Percentiles rank a stretch among this genome's conserved stretches.
Evolutionary conservation across 2,113 vertebrate species (phyloP).

Genomic region (Upupa epops): DNA sequence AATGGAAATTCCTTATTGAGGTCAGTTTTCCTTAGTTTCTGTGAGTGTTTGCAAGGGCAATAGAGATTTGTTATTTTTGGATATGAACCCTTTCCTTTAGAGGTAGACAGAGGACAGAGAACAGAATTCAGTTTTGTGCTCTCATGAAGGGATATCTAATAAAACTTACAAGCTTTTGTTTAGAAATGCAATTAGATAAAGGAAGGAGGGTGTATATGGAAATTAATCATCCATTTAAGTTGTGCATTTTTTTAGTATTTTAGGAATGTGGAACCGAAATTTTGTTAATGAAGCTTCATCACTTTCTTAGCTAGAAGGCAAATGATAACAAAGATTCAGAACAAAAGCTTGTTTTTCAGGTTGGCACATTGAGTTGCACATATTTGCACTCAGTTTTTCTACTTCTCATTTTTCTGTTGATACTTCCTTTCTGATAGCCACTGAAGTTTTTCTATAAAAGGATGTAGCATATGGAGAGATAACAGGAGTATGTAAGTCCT

Average conservation of each 20-base stretch:
- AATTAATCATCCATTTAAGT: not conserved
- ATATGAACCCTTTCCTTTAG: not conserved
- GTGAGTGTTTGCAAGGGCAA: not conserved
- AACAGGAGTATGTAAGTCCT: not conserved
- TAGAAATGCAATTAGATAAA: not conserved
- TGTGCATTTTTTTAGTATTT: not conserved
- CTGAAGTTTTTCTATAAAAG: not conserved
- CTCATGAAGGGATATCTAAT: not conserved
- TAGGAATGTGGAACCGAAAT: not conserved
- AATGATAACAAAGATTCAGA: not conserved
- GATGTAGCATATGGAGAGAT: not conserved
- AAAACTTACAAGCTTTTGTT: not conserved
- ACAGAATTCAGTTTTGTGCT: not conserved
- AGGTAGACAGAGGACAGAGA: not conserved
- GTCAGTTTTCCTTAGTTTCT: not conserved
- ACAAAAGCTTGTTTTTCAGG: not conserved
- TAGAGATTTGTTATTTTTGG: not conserved
- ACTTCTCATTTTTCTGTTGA: not conserved
- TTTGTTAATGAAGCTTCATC: not conserved
- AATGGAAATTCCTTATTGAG: not conserved
- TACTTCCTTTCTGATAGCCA: conserved; percentile 1
- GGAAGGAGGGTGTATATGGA: not conserved
- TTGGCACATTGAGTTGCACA: not conserved
- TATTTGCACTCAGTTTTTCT: not conserved
- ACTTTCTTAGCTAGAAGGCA: not conserved